These are phyloP conservation scores for Synanthedon tipuliformis DNA, from an alignment of 2,888 invertebrate genomes.

Conservation along the genomic window DNA sequence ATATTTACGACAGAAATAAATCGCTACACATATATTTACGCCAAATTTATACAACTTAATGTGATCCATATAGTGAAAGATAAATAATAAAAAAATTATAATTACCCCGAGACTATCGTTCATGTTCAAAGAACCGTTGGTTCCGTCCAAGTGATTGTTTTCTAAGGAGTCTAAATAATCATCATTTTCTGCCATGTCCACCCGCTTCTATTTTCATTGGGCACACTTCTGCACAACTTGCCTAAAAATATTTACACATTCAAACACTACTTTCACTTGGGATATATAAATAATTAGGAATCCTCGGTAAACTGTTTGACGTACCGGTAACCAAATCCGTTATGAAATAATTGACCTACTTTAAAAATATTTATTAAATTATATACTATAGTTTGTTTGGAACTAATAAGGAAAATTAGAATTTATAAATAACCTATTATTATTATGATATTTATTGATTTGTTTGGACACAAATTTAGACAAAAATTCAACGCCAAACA, in stretches of 20 bases:
- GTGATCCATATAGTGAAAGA: no score
- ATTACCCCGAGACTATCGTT: constrained; percentile 63
- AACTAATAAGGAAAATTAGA: constrained; percentile 19
- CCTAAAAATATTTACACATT: constrained; percentile 13
- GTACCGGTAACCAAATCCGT: constrained; percentile 66
- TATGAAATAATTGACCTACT: constrained; percentile 37
- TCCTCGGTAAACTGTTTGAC: neutral
- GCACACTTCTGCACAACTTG: constrained; percentile 3
- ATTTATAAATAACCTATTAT: constrained; percentile 27
- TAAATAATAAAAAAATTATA: constrained; percentile 5
- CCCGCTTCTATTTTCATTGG: constrained; percentile 34
- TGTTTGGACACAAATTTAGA: constrained; percentile 22
- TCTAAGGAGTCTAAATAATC: constrained; percentile 65
- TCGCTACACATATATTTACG: no score
- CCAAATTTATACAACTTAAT: no score
- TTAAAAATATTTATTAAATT: constrained; percentile 41
- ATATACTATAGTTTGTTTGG: constrained; percentile 16
- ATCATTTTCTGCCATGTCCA: constrained; percentile 65
- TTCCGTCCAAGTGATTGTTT: constrained; percentile 71
- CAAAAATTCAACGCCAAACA: constrained; percentile 24
- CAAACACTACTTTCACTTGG: neutral
- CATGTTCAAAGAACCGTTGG: constrained; percentile 71
- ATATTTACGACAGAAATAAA: no score
- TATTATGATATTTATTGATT: constrained; percentile 49
- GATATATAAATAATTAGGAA: neutral